Percentiles rank a stretch among this genome's conserved stretches.
These are phyloP conservation scores for Chionoecetes opilio DNA, from an alignment of 1,140 invertebrate species.

Conservation along the genomic window DNA sequence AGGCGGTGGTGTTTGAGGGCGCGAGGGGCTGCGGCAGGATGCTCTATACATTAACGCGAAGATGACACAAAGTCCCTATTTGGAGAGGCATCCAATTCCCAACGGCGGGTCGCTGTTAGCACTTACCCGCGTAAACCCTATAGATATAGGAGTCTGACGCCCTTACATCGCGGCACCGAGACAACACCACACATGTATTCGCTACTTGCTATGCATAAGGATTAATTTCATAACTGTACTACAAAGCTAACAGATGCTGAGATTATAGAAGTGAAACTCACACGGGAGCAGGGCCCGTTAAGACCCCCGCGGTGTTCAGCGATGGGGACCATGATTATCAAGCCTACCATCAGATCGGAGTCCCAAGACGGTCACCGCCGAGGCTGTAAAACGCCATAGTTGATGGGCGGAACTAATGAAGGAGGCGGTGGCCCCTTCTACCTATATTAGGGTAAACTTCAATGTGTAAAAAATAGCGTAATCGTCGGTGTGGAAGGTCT, in stretches of 20 bases:
- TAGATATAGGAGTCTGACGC: no score
- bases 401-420: slow-evolving; percentile 21
- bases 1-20: slow-evolving; percentile 3
- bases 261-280: neutral
- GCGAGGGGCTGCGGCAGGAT: neutral
- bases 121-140: slow-evolving; percentile 21
- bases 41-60: slow-evolving; percentile 19
- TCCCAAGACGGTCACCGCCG: neutral
- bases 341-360: neutral
- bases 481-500: neutral
- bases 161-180: neutral
- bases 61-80: slow-evolving; percentile 46
- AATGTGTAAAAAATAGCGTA: slow-evolving; percentile 53
- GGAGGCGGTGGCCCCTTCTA: neutral
- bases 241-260: neutral
- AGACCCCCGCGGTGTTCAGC: neutral
- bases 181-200: neutral
- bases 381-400: slow-evolving; percentile 2
- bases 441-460: slow-evolving; percentile 15
- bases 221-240: neutral
- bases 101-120: neutral
- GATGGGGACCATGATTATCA: neutral
- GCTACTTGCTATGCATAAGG: neutral
- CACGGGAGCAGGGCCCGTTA: neutral
- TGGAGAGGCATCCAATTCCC: neutral